Evolutionary conservation across 2,113 vertebrate genomes (phyloP).

Genomic region (Myiopsitta monachus): DNA sequence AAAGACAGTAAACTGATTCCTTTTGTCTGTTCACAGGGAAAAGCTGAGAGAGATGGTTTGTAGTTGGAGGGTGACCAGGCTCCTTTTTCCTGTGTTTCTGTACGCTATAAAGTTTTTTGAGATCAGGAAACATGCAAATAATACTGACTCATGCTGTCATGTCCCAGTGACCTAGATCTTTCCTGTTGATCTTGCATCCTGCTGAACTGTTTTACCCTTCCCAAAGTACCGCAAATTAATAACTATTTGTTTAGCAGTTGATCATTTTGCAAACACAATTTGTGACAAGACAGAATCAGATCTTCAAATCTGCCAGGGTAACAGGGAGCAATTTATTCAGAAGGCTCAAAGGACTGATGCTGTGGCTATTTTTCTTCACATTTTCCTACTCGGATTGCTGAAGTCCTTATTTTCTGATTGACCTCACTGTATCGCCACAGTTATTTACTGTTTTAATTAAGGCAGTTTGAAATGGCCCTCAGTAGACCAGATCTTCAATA

Average conservation of each 20-base stretch:
- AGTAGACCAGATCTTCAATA: background rate
- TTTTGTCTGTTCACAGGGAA: background rate
- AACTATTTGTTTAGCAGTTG: background rate
- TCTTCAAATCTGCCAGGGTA: background rate
- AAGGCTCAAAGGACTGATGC: background rate
- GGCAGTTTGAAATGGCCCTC: background rate
- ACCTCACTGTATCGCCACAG: background rate
- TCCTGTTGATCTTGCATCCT: background rate
- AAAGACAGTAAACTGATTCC: background rate
- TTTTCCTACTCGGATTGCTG: background rate
- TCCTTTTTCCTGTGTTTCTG: background rate
- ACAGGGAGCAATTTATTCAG: background rate
- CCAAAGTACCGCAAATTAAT: background rate
- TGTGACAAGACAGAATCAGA: background rate
- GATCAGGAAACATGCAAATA: background rate
- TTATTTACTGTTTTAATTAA: background rate
- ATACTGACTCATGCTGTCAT: background rate
- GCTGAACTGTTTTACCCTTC: background rate
- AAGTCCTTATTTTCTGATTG: background rate
- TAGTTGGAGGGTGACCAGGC: background rate
- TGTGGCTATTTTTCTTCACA: background rate
- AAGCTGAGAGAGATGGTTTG: background rate
- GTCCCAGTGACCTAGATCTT: background rate
- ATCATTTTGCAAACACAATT: background rate
- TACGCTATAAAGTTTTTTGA: background rate